Percentiles rank a stretch among this genome's conserved stretches.
Conservation (phyloP, 2,113 vertebrate species). For the Coptodon bakossiorum region DNA sequence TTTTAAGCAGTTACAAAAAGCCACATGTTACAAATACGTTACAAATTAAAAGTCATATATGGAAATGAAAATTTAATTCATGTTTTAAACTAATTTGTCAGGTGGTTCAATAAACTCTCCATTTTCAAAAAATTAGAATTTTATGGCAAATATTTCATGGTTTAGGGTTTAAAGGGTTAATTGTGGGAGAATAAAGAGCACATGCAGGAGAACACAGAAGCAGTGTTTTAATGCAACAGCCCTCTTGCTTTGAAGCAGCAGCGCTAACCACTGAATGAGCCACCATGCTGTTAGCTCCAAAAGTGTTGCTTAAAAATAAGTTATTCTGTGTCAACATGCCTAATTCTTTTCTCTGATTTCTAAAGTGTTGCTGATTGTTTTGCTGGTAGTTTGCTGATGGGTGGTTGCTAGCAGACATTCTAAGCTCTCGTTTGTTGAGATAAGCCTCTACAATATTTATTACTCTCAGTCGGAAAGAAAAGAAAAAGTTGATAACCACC, state of each 20-base stretch:
- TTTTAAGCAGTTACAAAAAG: not conserved
- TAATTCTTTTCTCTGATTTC: not conserved
- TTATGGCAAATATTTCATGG: not conserved
- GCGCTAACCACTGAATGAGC: not conserved
- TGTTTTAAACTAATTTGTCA: not conserved
- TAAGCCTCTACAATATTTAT: not conserved
- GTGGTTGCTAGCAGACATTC: not conserved
- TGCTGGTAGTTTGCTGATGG: not conserved
- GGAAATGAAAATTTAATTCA: not conserved
- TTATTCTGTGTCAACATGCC: not conserved
- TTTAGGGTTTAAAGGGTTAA: not conserved
- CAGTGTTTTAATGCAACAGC: not conserved
- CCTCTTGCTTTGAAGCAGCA: not conserved
- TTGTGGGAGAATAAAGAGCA: not conserved
- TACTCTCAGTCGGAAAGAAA: not conserved
- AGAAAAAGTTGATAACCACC: not conserved
- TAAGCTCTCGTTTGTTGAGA: not conserved
- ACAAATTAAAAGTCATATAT: not conserved
- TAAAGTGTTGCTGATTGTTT: not conserved
- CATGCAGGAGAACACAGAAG: not conserved
- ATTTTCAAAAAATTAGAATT: accelerated
- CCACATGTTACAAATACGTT: accelerated
- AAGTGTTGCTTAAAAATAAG: not conserved
- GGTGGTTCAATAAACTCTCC: not conserved
- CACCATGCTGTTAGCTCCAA: not conserved